Conservation (phyloP, 2,888 invertebrate genomes). For the Nysson spinosus region DNA sequence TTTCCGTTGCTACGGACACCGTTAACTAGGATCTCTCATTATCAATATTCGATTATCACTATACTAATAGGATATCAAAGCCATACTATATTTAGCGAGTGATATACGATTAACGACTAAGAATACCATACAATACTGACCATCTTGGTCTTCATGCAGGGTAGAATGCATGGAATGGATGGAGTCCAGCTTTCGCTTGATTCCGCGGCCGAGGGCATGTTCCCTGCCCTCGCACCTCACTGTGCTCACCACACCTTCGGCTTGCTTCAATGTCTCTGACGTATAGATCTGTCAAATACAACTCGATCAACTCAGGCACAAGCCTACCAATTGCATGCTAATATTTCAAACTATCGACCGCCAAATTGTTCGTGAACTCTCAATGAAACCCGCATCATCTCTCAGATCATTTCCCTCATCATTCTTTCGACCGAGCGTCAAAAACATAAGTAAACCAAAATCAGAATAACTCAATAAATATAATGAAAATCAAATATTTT, state of each 20-base stretch:
- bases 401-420: slow-evolving; percentile 23
- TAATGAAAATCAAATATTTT: not conserved
- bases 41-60: slow-evolving; percentile 36
- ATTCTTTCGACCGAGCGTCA: slow-evolving; percentile 43
- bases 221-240: slow-evolving; percentile 76
- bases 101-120: slow-evolving; percentile 53
- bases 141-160: slow-evolving; percentile 78
- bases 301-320: slow-evolving; percentile 77
- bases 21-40: no score
- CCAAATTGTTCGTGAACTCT: slow-evolving; percentile 17
- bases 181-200: slow-evolving; percentile 77
- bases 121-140: slow-evolving; percentile 76
- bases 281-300: slow-evolving; percentile 77
- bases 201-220: slow-evolving; percentile 75
- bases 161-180: slow-evolving; percentile 77
- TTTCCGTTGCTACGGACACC: no score
- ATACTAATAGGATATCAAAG: slow-evolving; percentile 23
- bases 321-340: slow-evolving; percentile 73
- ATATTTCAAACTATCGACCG: slow-evolving; percentile 50
- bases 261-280: slow-evolving; percentile 75
- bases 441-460: slow-evolving; percentile 17
- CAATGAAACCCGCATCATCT: slow-evolving; percentile 9
- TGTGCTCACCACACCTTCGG: slow-evolving; percentile 76
- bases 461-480: not conserved
- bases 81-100: slow-evolving; percentile 26